Conservation (phyloP, 2,113 vertebrate genomes). For the Pelvicachromis taeniatus region DNA sequence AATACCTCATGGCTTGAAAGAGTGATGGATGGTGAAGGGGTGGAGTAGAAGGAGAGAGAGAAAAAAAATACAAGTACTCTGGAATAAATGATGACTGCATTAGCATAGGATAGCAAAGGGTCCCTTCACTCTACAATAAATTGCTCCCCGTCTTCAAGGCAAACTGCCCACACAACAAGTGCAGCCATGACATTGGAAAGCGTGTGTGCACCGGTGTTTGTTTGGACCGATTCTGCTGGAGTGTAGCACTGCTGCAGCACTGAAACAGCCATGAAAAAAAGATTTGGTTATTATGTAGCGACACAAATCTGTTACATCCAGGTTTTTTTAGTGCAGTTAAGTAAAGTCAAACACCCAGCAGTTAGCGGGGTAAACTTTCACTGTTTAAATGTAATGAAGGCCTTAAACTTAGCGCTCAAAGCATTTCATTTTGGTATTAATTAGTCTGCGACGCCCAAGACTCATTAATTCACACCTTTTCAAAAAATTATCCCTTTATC, state of each 20-base stretch:
- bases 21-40: slow-evolving; percentile 37
- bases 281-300: not conserved
- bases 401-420: slow-evolving; percentile 11
- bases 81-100: slow-evolving; percentile 50
- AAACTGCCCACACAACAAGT: slow-evolving; percentile 35
- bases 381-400: not conserved
- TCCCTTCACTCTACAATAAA: slow-evolving; percentile 41
- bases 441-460: slow-evolving; percentile 19
- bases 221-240: not conserved
- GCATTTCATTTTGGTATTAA: slow-evolving; percentile 41
- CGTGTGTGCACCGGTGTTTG: not conserved
- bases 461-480: slow-evolving; percentile 57
- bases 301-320: slow-evolving; percentile 7
- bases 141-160: slow-evolving; percentile 25
- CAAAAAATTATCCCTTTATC: slow-evolving; percentile 46
- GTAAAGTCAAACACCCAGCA: not conserved
- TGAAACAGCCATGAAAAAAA: not conserved
- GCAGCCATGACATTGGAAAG: not conserved
- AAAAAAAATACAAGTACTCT: slow-evolving; percentile 10
- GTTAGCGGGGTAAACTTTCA: slow-evolving; percentile 9
- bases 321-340: slow-evolving; percentile 2
- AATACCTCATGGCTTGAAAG: slow-evolving; percentile 37
- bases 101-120: slow-evolving; percentile 42
- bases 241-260: not conserved
- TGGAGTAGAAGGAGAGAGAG: not conserved